Percentiles rank a stretch among this genome's conserved stretches.
These are phyloP conservation scores for Eleginops maclovinus DNA, from an alignment of 2,113 vertebrate genomes.

Conservation along the genomic window DNA sequence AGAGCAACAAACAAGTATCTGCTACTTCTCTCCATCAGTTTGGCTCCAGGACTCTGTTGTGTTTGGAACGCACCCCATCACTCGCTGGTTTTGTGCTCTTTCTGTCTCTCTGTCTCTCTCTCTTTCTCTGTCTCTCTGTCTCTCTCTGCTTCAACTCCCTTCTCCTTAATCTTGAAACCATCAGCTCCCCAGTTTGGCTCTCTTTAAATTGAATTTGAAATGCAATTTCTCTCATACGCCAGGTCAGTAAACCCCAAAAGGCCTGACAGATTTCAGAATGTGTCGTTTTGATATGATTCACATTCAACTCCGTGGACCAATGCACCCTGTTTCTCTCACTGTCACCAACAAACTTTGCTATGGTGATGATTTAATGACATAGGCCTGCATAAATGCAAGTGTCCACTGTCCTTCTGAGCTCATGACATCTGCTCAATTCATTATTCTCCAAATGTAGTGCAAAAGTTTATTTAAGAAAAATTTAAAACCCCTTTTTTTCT, in stretches of 20 bases:
- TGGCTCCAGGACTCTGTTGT: constrained; percentile 59
- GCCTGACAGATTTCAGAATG: constrained; percentile 31
- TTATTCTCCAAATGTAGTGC: not conserved
- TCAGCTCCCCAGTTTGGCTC: constrained; percentile 61
- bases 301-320: not conserved
- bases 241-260: constrained; percentile 33
- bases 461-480: constrained; percentile 15
- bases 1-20: constrained; percentile 58
- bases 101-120: constrained; percentile 17
- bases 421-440: constrained; percentile 21
- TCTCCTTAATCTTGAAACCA: constrained; percentile 67
- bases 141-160: constrained; percentile 47
- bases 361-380: not conserved
- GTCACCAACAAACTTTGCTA: constrained; percentile 1
- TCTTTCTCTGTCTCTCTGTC: constrained; percentile 26
- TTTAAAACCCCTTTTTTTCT: too few species aligned
- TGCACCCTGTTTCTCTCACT: constrained; percentile 22
- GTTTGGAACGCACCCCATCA: constrained; percentile 57
- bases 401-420: constrained; percentile 15
- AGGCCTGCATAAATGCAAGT: not conserved
- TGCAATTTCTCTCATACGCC: constrained; percentile 43
- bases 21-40: constrained; percentile 50
- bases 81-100: constrained; percentile 56
- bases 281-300: constrained; percentile 39
- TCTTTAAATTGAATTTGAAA: constrained; percentile 63